Evolutionary conservation across 2,797 vertebrate species (phyloP).

Genomic region (Myotis planiceps): DNA sequence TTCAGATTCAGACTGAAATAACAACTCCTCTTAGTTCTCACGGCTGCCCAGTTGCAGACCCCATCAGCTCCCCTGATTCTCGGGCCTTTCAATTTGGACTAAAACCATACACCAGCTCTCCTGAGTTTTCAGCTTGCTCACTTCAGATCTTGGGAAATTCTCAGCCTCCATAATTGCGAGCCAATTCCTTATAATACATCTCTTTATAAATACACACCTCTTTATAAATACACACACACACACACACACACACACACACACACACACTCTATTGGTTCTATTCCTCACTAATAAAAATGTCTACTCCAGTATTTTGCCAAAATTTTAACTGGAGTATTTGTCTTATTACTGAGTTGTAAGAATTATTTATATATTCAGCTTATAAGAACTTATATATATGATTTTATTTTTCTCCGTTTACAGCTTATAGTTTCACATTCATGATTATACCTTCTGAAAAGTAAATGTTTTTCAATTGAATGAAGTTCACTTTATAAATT

Average conservation of each 20-base stretch:
- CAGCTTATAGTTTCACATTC: conserved; percentile 15
- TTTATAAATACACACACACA: neutral
- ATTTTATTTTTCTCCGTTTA: neutral
- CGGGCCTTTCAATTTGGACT: neutral
- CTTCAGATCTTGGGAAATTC: neutral
- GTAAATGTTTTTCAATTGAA: conserved; percentile 2
- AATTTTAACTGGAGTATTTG: neutral
- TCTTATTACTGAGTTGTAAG: neutral
- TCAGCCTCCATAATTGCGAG: neutral
- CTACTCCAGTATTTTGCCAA: neutral
- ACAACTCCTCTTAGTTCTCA: neutral
- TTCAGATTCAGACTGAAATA: neutral
- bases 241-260: neutral
- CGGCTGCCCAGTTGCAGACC: neutral
- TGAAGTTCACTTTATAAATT: neutral
- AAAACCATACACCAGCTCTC: neutral
- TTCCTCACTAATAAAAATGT: neutral
- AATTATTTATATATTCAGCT: neutral
- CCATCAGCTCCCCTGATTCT: neutral
- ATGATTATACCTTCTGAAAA: neutral
- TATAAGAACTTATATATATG: neutral
- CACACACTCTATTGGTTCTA: neutral
- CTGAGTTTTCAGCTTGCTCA: neutral
- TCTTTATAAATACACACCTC: neutral
- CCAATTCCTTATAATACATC: neutral